Conservation (phyloP, 2,113 vertebrate species). For the Brevimyrus niger region DNA sequence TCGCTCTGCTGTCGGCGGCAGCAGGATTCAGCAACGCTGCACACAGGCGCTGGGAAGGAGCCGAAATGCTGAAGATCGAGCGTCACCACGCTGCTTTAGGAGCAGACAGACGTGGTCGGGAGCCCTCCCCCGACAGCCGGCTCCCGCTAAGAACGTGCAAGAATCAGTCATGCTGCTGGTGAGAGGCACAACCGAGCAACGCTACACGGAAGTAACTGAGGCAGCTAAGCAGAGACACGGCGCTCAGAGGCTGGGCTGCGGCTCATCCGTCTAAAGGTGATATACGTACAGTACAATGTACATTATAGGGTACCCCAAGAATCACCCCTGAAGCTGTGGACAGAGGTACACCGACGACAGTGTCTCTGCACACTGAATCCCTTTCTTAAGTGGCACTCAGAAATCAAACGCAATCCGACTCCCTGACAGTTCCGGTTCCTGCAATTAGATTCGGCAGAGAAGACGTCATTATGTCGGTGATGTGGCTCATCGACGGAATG, state of each 20-base stretch:
- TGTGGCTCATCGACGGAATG: not conserved
- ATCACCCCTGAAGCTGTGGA: not conserved
- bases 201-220: not conserved
- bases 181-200: not conserved
- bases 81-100: not conserved
- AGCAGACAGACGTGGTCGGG: not conserved
- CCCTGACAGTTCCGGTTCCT: not conserved
- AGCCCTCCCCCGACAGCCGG: not conserved
- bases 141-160: not conserved
- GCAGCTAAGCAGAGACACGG: not conserved
- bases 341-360: not conserved
- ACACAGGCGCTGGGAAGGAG: not conserved
- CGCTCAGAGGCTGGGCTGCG: not conserved
- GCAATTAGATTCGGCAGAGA: too few species aligned
- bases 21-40: not conserved
- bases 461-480: too few species aligned
- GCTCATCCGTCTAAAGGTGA: not conserved
- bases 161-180: not conserved
- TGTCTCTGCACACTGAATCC: not conserved
- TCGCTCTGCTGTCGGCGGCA: not conserved
- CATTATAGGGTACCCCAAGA: not conserved
- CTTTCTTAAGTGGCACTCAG: not conserved
- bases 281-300: not conserved
- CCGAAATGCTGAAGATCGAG: rapidly evolving
- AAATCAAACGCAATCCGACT: not conserved